A percentile compares a stretch with the other conserved stretches of the same genome.
These are phyloP conservation scores for Epiperipatus broadwayi DNA, from an alignment of 2,888 invertebrate species.

Conservation along the genomic window DNA sequence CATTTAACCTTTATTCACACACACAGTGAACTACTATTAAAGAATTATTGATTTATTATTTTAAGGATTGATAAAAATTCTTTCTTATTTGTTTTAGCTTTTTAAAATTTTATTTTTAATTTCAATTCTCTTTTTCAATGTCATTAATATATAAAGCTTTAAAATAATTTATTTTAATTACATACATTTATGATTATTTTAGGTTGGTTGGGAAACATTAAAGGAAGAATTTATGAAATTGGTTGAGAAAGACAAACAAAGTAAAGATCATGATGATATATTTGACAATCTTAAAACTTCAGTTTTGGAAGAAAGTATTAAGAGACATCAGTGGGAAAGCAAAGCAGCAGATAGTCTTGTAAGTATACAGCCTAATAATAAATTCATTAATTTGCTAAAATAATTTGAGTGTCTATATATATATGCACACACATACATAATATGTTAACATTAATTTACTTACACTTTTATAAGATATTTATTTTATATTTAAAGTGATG, in stretches of 20 bases:
- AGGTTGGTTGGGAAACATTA: conserved; percentile 59
- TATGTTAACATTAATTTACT: neutral
- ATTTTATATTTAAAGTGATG: too few species aligned
- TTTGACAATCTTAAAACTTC: conserved; percentile 71
- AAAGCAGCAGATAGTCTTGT: conserved; percentile 46
- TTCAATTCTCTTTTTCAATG: neutral
- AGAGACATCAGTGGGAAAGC: conserved; percentile 79
- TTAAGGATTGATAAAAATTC: too few species aligned
- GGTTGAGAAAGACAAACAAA: conserved; percentile 37
- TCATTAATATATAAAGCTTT: conserved; percentile 1
- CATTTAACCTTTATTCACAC: too few species aligned
- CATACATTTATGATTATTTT: conserved; percentile 12
- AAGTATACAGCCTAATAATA: conserved; percentile 17
- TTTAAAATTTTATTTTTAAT: conserved; percentile 5
- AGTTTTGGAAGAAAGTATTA: conserved; percentile 68
- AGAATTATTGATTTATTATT: too few species aligned
- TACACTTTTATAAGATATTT: neutral
- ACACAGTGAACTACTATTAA: too few species aligned
- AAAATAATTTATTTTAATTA: neutral
- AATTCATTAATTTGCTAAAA: neutral
- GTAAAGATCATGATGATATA: conserved; percentile 60
- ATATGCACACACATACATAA: too few species aligned
- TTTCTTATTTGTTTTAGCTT: too few species aligned
- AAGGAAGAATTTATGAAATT: conserved; percentile 47
- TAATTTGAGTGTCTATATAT: too few species aligned